A percentile compares a stretch with the other conserved stretches of the same genome.
Conservation (phyloP, 2,888 invertebrate genomes). For the Onchidella celtica region DNA sequence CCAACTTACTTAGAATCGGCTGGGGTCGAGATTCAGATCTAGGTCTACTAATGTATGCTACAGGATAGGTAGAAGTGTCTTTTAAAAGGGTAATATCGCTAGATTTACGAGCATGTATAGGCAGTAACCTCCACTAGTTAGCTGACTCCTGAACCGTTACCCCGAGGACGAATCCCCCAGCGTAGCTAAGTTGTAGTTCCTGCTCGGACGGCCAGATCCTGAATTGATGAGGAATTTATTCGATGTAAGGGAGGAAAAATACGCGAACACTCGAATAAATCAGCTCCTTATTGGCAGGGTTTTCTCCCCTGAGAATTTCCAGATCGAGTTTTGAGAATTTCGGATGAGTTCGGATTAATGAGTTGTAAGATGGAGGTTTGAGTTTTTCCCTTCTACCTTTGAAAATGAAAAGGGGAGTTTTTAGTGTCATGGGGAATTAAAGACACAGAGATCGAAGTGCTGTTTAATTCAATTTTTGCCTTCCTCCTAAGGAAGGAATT, state of each 20-base stretch:
- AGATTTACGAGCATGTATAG: not conserved
- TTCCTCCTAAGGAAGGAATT: not conserved
- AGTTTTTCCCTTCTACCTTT: not conserved
- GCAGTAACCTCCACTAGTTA: not conserved
- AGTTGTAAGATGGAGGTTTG: not conserved
- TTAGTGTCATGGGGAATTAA: slow-evolving; percentile 18
- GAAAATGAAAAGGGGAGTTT: not conserved
- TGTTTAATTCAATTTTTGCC: slow-evolving; percentile 12
- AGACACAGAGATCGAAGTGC: not conserved
- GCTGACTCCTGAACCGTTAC: not conserved
- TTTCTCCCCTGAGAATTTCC: not conserved
- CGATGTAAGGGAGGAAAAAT: not conserved
- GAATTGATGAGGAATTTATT: not conserved
- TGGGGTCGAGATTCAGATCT: too few species aligned
- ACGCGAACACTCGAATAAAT: not conserved
- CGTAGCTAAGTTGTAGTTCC: not conserved
- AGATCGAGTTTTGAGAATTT: not conserved
- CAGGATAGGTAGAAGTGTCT: too few species aligned
- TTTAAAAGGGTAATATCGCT: too few species aligned
- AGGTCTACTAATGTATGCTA: too few species aligned
- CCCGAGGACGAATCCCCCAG: not conserved
- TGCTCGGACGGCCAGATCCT: not conserved
- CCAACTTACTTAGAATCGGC: too few species aligned
- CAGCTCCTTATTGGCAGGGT: not conserved
- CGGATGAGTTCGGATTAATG: slow-evolving; percentile 7